phyloP scores from a whole-genome alignment of 2,113 vertebrate species.

The Proterorhinus semilunaris region DNA sequence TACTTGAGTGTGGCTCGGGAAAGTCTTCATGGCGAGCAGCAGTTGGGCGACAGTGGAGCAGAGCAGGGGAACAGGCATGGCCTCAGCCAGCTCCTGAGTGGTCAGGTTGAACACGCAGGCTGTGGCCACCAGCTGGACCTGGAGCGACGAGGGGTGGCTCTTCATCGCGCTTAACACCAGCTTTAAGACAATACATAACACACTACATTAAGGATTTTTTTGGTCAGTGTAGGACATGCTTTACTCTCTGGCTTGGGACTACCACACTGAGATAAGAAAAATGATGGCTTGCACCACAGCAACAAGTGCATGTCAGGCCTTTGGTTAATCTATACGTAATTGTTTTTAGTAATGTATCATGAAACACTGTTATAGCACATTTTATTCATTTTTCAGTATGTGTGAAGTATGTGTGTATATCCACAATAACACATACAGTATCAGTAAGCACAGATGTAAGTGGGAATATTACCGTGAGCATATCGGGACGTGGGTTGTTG shows the following conservation, averaged over 20 bases:
- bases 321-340: too few species aligned
- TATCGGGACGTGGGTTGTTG: conserved; percentile 87
- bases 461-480: conserved; percentile 80
- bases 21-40: conserved; percentile 89
- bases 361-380: too few species aligned
- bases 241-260: too few species aligned
- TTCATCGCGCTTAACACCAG: conserved; percentile 88
- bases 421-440: not conserved
- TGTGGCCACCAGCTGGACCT: conserved; percentile 87
- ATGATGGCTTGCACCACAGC: too few species aligned
- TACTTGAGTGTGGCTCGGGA: conserved; percentile 86
- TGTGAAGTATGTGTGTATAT: too few species aligned
- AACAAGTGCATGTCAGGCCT: too few species aligned
- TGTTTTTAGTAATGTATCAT: too few species aligned
- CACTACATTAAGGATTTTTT: not conserved
- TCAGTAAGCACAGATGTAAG: not conserved
- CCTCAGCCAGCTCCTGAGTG: conserved; percentile 83
- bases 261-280: too few species aligned
- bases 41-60: conserved; percentile 84
- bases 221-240: too few species aligned
- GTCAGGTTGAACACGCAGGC: conserved; percentile 93
- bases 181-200: conserved; percentile 60
- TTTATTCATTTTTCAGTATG: too few species aligned
- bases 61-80: conserved; percentile 85
- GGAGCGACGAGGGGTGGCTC: conserved; percentile 85